Conservation (phyloP, 1,140 invertebrate genomes). For the Conus ventricosus region DNA sequence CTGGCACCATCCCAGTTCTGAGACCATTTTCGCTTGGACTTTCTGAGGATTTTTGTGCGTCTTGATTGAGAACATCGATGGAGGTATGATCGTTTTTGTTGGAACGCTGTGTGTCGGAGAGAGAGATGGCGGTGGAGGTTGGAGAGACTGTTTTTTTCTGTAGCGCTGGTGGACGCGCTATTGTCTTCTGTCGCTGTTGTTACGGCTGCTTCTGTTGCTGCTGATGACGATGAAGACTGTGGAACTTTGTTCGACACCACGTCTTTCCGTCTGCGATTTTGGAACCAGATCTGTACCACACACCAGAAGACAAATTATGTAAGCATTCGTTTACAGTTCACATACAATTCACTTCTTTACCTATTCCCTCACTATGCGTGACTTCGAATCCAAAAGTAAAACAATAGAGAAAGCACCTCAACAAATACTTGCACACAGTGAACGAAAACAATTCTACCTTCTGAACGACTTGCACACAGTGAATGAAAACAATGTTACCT, state of each 20-base stretch:
- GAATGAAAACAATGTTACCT: too few species aligned
- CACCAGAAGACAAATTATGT: not conserved
- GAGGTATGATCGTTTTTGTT: too few species aligned
- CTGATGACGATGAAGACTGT: not conserved
- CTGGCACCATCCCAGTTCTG: too few species aligned
- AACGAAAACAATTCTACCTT: too few species aligned
- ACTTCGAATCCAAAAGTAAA: not conserved
- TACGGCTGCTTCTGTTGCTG: not conserved
- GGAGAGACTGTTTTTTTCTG: not conserved
- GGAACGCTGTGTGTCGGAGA: not conserved
- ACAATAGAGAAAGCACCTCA: too few species aligned
- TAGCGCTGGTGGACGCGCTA: not conserved
- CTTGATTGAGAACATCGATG: not conserved
- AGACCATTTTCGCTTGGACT: too few species aligned
- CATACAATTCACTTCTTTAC: not conserved
- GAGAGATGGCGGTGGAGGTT: not conserved
- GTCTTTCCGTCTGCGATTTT: constrained; percentile 70
- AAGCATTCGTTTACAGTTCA: not conserved
- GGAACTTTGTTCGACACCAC: constrained; percentile 56
- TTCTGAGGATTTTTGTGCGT: not conserved
- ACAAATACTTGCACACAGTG: too few species aligned
- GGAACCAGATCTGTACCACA: constrained; percentile 68
- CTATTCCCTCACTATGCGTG: not conserved
- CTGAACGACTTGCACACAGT: too few species aligned
- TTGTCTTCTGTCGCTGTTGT: not conserved